Conservation (phyloP, 2,113 vertebrate species). For the Charadrius vociferus region DNA sequence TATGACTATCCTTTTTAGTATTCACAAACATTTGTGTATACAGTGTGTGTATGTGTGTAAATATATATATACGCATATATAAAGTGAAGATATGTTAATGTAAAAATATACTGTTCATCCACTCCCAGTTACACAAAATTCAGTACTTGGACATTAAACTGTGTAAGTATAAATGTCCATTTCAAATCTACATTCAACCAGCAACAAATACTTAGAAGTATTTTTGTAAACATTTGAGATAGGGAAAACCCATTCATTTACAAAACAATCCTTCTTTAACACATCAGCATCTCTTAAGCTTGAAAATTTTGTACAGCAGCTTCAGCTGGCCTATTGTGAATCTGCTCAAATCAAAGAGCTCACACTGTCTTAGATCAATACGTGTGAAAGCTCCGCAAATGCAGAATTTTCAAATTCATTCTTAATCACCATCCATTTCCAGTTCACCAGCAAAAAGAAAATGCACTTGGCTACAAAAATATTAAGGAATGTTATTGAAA, state of each 20-base stretch:
- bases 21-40: constrained; percentile 72
- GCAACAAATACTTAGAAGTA: constrained; percentile 77
- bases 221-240: constrained; percentile 78
- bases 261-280: constrained; percentile 50
- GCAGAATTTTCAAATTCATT: constrained; percentile 52
- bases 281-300: constrained; percentile 60
- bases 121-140: constrained; percentile 68
- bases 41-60: constrained; percentile 60
- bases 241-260: constrained; percentile 63
- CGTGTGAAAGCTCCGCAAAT: constrained; percentile 62
- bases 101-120: constrained; percentile 78
- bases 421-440: constrained; percentile 61
- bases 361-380: constrained; percentile 22
- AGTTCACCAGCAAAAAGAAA: constrained; percentile 76
- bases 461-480: constrained; percentile 81
- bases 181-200: constrained; percentile 78
- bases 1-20: constrained; percentile 74
- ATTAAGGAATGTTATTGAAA: constrained; percentile 84
- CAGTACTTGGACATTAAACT: constrained; percentile 65
- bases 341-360: constrained; percentile 57
- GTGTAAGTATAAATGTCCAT: constrained; percentile 65
- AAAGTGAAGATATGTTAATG: constrained; percentile 76
- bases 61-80: constrained; percentile 72
- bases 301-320: constrained; percentile 37
- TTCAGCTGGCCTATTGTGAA: constrained; percentile 22